Base-by-base conservation (phyloP, 64 coral and sea anemone species). In the Catalaphyllia jardinei region DNA sequence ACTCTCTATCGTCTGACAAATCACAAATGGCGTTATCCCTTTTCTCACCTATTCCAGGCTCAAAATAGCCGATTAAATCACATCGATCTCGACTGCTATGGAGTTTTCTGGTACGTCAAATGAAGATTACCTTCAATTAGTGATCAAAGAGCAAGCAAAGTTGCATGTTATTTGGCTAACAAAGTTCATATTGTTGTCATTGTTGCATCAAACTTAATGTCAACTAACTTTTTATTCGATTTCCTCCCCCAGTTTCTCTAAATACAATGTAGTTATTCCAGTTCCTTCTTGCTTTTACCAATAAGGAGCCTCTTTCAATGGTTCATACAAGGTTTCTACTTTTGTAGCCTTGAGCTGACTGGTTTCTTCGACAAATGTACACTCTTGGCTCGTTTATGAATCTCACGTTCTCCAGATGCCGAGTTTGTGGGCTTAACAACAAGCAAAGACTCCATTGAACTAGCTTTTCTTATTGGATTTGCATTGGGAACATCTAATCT, bases 401-500 rank as follows among this genome's bases (percentile, higher is more conserved):
- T 4, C 14, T 42, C 81, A 22, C 81, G 4, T 71, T 28, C 63
- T 29, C 62, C 39, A 25, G 62, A 51, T 4, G 55, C 1, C 9
- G 33, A 29, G 15, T 63, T 71, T 85, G 11, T 16, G 1, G 81
- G 33, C n/a, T 39, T 85, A 20, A n/a, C 22, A 20, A 85, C 35
- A 1, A 31, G 20, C 59, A 89, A 77, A 39, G 17, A 54, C 4
- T 93, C 92, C 67, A 89, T 80, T 33, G 92, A 93, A 31, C 89
- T 93, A 18, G 57, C 71, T 31, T 89, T 93, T 74, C 86, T 89
- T 7, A 93, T 31, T 2, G 72, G 69, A 77, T 76, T 60, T 8
- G 62, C 63, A 29, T 59, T 82, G 3, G 87, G 79, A 18, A 83
- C 79, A 85, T 80, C 49, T 38, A 93, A 19, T 71, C 79, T 89